Conservation (phyloP, 1,140 invertebrate genomes). For the Hyles vespertilio region DNA sequence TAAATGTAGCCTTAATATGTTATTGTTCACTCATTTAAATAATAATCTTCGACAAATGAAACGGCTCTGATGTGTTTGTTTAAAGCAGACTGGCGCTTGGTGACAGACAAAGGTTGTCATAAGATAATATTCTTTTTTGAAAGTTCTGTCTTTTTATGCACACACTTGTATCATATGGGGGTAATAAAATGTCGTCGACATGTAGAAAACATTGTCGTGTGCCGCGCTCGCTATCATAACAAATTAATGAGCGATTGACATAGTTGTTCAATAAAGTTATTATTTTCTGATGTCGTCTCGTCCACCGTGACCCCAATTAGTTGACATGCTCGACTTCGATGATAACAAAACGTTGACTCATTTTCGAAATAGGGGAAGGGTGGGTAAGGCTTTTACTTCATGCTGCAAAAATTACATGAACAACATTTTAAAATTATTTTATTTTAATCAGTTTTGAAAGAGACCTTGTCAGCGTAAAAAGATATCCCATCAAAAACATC, state of each 20-base stretch:
- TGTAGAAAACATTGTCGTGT: neutral
- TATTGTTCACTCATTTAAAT: constrained; percentile 25
- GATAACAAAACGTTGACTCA: constrained; percentile 19
- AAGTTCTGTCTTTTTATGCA: too few relatives aligned
- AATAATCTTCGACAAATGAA: constrained; percentile 25
- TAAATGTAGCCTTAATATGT: constrained; percentile 28
- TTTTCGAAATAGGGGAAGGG: constrained; percentile 21
- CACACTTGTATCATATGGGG: neutral
- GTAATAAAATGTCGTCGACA: neutral
- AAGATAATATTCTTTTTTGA: too few relatives aligned
- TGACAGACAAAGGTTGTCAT: constrained; percentile 11
- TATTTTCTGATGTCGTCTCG: constrained; percentile 25
- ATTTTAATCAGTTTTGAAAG: neutral
- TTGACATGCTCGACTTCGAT: constrained; percentile 13
- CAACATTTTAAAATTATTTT: neutral
- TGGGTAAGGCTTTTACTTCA: too few relatives aligned
- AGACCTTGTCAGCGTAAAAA: neutral
- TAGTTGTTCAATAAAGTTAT: constrained; percentile 18
- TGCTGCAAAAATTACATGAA: neutral
- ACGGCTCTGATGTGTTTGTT: constrained; percentile 25
- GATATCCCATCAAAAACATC: too few relatives aligned
- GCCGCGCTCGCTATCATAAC: constrained; percentile 11
- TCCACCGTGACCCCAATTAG: constrained; percentile 18
- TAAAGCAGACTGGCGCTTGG: constrained; percentile 27
- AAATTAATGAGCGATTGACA: constrained; percentile 23